A percentile compares a stretch with the other conserved stretches of the same genome.
Conservation (phyloP, 2,797 vertebrate species). For the Poecilia velifera region DNA sequence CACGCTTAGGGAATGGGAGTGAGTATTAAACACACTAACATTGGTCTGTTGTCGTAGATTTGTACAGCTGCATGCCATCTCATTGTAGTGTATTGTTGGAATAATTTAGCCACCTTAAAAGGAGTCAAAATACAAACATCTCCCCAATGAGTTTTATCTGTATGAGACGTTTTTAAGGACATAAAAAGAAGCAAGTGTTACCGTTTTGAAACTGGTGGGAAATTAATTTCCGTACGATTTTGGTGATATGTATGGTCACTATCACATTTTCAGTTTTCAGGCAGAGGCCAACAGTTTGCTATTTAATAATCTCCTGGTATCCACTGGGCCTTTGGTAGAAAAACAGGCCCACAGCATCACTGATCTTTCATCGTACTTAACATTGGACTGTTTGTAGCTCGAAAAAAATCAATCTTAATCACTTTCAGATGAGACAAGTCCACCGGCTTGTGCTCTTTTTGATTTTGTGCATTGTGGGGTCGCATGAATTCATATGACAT, state of each 20-base stretch:
- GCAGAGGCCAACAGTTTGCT: background rate
- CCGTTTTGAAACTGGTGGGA: background rate
- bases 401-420: background rate
- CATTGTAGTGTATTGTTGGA: background rate
- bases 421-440: background rate
- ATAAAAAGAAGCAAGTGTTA: background rate
- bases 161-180: background rate
- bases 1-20: slow-evolving; percentile 84
- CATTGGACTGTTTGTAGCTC: background rate
- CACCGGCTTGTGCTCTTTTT: background rate
- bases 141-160: background rate
- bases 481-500: background rate
- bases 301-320: background rate
- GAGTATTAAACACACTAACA: slow-evolving; percentile 61
- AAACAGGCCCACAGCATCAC: background rate
- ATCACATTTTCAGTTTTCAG: background rate
- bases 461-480: too few relatives aligned
- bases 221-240: background rate
- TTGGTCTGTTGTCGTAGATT: slow-evolving; percentile 5
- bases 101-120: slow-evolving; percentile 2
- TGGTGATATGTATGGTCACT: background rate
- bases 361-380: background rate
- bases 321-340: background rate
- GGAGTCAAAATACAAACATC: background rate
- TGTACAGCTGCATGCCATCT: background rate